Evolutionary conservation across 2,113 vertebrate genomes (phyloP).

Genomic region (Corvus cornix): DNA sequence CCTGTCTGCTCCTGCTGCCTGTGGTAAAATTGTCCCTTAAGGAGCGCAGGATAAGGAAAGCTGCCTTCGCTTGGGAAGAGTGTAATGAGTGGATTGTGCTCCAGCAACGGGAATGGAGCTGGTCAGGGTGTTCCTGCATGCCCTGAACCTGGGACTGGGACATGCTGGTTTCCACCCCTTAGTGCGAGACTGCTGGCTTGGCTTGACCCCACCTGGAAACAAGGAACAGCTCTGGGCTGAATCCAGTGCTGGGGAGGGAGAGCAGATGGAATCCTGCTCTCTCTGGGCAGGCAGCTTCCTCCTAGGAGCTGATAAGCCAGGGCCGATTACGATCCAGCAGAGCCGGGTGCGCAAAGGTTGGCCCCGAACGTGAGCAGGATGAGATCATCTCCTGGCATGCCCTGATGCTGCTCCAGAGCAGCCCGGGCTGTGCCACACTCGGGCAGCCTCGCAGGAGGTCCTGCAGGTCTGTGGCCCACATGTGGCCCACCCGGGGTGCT

Average conservation of each 20-base stretch:
- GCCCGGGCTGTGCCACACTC: not conserved
- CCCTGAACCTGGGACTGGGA: not conserved
- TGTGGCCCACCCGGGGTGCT: conserved; percentile 45
- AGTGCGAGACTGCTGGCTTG: not conserved
- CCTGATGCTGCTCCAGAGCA: not conserved
- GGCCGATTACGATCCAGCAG: not conserved
- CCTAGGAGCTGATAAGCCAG: not conserved
- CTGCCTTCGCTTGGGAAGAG: not conserved
- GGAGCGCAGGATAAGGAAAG: not conserved
- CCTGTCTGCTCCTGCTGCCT: not conserved
- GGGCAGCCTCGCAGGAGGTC: conserved; percentile 34
- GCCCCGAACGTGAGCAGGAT: not conserved
- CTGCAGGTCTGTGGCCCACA: not conserved
- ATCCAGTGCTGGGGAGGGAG: not conserved
- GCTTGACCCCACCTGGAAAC: not conserved
- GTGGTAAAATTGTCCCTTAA: not conserved
- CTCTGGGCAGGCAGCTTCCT: not conserved
- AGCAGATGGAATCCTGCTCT: not conserved
- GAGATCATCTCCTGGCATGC: conserved; percentile 25
- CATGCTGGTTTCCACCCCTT: not conserved
- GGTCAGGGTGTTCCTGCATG: not conserved
- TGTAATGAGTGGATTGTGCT: fast-evolving
- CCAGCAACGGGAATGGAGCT: not conserved
- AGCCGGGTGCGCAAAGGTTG: not conserved
- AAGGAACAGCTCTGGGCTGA: not conserved